Conservation (phyloP, 2,113 vertebrate genomes). For the Meles meles region DNA sequence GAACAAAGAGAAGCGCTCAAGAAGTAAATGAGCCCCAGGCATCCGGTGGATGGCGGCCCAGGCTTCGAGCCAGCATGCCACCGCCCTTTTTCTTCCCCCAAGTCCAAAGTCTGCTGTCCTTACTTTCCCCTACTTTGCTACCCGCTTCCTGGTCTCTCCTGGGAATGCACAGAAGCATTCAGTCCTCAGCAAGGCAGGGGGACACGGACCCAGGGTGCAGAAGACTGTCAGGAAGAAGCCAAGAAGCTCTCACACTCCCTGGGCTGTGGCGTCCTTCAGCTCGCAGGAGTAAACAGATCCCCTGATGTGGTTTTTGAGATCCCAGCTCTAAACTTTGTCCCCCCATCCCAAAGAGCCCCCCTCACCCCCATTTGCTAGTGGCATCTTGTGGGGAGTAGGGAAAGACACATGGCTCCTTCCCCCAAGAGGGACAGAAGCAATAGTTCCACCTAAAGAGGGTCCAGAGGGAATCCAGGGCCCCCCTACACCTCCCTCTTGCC, state of each 20-base stretch:
- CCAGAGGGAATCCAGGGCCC: not conserved
- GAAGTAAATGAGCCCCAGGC: not conserved
- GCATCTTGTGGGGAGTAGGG: not conserved
- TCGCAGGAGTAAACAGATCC: not conserved
- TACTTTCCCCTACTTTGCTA: not conserved
- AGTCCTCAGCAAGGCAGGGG: not conserved
- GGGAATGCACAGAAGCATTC: not conserved
- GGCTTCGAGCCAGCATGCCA: not conserved
- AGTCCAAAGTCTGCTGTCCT: not conserved
- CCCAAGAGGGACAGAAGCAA: not conserved
- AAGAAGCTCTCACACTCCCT: not conserved
- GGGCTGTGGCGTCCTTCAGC: not conserved
- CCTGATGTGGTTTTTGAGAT: not conserved
- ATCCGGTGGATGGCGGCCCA: not conserved
- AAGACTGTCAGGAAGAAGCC: not conserved
- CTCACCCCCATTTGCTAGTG: not conserved
- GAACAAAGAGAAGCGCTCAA: not conserved
- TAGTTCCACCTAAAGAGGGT: not conserved
- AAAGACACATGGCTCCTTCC: not conserved
- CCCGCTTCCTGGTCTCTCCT: not conserved
- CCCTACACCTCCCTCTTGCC: not conserved
- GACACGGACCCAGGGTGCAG: not conserved
- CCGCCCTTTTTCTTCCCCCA: not conserved
- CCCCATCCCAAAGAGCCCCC: not conserved
- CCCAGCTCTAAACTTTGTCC: not conserved